Evolutionary conservation across 2,888 invertebrate species (phyloP).

Genomic region (Alcis repandata): DNA sequence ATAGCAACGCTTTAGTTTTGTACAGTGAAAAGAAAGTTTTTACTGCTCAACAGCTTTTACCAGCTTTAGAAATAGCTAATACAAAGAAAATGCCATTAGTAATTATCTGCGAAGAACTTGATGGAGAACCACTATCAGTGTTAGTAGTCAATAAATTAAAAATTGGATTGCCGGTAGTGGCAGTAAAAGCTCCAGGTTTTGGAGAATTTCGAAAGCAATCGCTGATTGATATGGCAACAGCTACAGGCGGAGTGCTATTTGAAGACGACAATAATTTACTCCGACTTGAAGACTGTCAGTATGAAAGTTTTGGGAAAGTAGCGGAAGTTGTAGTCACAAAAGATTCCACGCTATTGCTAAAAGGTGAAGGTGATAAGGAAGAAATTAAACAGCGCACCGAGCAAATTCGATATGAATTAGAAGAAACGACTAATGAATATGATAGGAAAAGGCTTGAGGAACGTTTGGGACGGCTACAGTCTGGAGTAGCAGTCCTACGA

Average conservation of each 20-base stretch:
- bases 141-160: conserved; percentile 95
- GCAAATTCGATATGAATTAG: conserved; percentile 94
- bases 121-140: conserved; percentile 96
- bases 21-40: conserved; percentile 99
- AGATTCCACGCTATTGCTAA: conserved; percentile 92
- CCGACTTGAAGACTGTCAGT: conserved; percentile 94
- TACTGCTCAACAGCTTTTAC: conserved; percentile 96
- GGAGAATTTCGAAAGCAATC: conserved; percentile 97
- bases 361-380: conserved; percentile 91
- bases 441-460: conserved; percentile 96
- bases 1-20: conserved; percentile 96
- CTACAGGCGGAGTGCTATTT: conserved; percentile 96
- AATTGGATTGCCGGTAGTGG: conserved; percentile 96
- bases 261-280: conserved; percentile 96
- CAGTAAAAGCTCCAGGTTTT: conserved; percentile 98
- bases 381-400: conserved; percentile 92
- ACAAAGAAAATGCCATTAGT: conserved; percentile 95
- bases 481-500: conserved; percentile 91
- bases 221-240: conserved; percentile 95
- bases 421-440: conserved; percentile 93
- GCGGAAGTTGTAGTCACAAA: conserved; percentile 97
- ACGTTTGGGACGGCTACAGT: conserved; percentile 94
- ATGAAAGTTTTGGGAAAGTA: conserved; percentile 92
- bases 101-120: conserved; percentile 97
- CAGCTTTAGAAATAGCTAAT: conserved; percentile 98